phyloP scores from a whole-genome alignment of 2,113 vertebrate genomes.

The Gadus macrocephalus region DNA sequence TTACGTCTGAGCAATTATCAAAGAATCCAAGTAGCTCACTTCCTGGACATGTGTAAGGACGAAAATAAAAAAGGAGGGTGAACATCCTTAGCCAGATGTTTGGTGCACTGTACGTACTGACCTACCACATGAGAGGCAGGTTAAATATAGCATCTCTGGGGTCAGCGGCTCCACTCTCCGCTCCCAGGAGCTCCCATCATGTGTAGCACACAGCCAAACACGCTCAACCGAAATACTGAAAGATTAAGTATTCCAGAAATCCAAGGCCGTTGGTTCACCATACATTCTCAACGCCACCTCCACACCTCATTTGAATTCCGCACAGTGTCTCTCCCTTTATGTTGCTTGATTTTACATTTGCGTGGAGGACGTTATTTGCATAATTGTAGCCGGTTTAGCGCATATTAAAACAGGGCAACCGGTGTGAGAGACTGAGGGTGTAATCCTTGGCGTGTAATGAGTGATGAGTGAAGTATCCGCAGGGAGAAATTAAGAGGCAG shows the following conservation, averaged over 20 bases:
- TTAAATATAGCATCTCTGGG: slow-evolving; percentile 45
- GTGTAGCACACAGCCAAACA: slow-evolving; percentile 30
- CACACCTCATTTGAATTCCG: too few species aligned
- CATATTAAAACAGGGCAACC: too few species aligned
- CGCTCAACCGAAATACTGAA: too few species aligned
- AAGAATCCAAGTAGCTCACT: too few species aligned
- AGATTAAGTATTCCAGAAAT: too few species aligned
- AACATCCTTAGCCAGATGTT: background rate
- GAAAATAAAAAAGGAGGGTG: background rate
- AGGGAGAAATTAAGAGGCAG: background rate
- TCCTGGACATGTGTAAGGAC: background rate
- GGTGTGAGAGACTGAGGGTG: slow-evolving; percentile 2
- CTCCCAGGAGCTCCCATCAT: slow-evolving; percentile 41
- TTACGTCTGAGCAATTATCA: too few species aligned
- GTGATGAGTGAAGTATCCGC: background rate
- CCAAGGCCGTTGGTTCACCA: too few species aligned
- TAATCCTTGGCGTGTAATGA: slow-evolving; percentile 10
- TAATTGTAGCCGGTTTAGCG: too few species aligned
- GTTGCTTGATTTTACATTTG: too few species aligned
- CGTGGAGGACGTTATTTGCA: too few species aligned
- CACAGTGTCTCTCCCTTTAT: too few species aligned
- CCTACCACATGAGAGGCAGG: slow-evolving; percentile 28
- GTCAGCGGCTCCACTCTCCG: slow-evolving; percentile 26
- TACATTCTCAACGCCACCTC: too few species aligned
- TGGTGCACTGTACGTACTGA: slow-evolving; percentile 6